Evolutionary conservation across 37 sponge, comb jelly and placozoan species (phyloP), one percentile per base, ranked within the genome.

Genomic region (Hexactinellida sp.): DNA sequence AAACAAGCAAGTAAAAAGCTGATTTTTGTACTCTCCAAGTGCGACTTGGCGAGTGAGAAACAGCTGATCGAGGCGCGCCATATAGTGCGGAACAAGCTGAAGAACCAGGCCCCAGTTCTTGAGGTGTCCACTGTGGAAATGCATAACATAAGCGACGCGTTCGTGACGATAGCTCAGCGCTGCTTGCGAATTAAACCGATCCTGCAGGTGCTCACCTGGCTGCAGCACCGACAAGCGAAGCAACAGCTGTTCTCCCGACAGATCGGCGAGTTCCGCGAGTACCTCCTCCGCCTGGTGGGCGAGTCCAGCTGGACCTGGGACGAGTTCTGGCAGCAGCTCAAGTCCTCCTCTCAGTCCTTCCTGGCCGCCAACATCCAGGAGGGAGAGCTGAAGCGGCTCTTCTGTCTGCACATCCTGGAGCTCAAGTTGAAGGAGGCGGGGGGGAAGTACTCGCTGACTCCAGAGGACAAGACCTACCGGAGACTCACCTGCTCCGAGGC

Each of bases 251-350:
- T 63, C 28, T 63, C 76, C 5, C 3, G 76, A n/a, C 76, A 63
- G 76, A 63, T 63, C 21, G 76, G 32, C 3, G 76, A 63, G 34
- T 63, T 32, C 30, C 76, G 76, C 13, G 76, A 63, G 76, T 63
- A 63, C 13, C 76, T 63, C 30, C 76, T 63, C 30, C 76, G 76
- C 34, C 21, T 63, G 3, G 76, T 63, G 13, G 76, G 34, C 32
- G 76, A 63, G 19, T 63, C 76, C 76, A 63, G 76, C 13, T 63
- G 76, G 76, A 63, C 76, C 30, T 63, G 76, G 76, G 76, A 63
- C 34, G 76, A 63, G 30, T 63, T 63, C 76, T 63, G 21, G 76
- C 76, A 63, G 34, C 76, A 63, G 13, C 34, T 63, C 5, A 63
- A 63, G 34, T 63, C 76, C 5, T 63, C 76, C 13, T 63, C 76